These are phyloP conservation scores for Danionella dracula DNA, from an alignment of 2,797 vertebrate genomes.

Conservation along the genomic window DNA sequence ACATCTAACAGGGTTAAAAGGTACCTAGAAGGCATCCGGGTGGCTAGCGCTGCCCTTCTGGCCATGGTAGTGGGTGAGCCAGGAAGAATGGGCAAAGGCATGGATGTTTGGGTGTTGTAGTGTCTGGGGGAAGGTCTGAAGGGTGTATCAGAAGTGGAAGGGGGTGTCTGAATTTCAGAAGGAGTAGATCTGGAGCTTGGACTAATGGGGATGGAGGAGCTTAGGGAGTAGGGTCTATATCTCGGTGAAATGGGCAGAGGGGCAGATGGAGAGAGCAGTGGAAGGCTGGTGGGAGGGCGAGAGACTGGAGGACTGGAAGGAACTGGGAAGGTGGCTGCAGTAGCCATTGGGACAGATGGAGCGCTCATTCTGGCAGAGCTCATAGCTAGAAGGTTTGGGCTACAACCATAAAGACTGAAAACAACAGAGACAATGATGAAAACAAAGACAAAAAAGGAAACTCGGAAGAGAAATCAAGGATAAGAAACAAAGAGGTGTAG, in stretches of 20 bases:
- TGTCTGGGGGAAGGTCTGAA: slow-evolving; percentile 66
- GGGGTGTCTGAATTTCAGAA: slow-evolving; percentile 56
- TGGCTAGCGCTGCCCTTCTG: slow-evolving; percentile 69
- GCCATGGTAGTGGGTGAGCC: slow-evolving; percentile 70
- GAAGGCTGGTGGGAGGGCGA: slow-evolving; percentile 54
- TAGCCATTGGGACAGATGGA: slow-evolving; percentile 59
- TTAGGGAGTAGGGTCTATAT: slow-evolving; percentile 83
- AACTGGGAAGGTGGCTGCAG: slow-evolving; percentile 38
- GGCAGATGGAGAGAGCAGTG: slow-evolving; percentile 63
- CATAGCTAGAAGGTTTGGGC: slow-evolving; percentile 76
- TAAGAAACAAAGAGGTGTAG: not conserved
- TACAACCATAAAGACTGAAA: slow-evolving; percentile 93
- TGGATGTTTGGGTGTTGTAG: slow-evolving; percentile 57
- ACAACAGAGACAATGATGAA: slow-evolving; percentile 3
- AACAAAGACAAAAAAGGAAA: not conserved
- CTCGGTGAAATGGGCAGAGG: slow-evolving; percentile 78
- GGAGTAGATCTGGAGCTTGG: slow-evolving; percentile 56
- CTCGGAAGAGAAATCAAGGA: not conserved
- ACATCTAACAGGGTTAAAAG: slow-evolving; percentile 48
- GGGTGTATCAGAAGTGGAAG: slow-evolving; percentile 48
- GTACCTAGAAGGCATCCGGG: slow-evolving; percentile 91
- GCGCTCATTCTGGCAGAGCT: slow-evolving; percentile 69
- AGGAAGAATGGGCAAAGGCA: slow-evolving; percentile 61
- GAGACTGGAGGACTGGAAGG: slow-evolving; percentile 62
- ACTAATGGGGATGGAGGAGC: slow-evolving; percentile 59